A percentile compares a stretch with the other conserved stretches of the same genome.
Evolutionary conservation across 2,797 vertebrate species (phyloP).

Genomic region (Hirundo rustica): DNA sequence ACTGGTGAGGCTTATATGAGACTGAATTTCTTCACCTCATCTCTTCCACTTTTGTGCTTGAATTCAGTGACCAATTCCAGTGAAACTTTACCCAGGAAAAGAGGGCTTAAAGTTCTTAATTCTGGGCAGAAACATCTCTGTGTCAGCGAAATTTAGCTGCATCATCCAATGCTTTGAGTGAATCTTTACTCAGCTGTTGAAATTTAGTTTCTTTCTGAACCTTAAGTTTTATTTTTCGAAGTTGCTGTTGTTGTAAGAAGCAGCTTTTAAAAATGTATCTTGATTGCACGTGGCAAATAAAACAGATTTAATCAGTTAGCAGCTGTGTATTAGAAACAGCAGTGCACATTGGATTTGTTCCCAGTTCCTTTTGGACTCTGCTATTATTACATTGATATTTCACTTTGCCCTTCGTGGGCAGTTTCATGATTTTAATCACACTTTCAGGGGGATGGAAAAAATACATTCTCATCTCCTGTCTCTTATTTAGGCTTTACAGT

Average conservation of each 20-base stretch:
- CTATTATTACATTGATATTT: neutral
- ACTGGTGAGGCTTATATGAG: neutral
- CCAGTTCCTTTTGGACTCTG: neutral
- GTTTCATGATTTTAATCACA: neutral
- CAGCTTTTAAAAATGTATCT: neutral
- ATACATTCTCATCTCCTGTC: neutral
- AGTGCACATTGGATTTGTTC: neutral
- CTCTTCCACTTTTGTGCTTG: neutral
- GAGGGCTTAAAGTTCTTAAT: neutral
- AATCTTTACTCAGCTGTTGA: neutral
- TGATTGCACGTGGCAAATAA: neutral
- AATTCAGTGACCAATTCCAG: neutral
- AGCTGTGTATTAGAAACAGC: neutral
- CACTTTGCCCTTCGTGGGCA: neutral
- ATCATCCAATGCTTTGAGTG: neutral
- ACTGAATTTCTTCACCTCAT: neutral
- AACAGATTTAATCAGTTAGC: neutral
- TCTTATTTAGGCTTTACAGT: neutral
- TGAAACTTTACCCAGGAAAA: neutral
- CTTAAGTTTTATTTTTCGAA: neutral
- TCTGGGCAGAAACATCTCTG: neutral
- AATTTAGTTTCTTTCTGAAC: neutral
- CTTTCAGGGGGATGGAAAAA: neutral
- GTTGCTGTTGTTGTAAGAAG: neutral
- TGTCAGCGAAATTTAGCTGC: neutral